Base-by-base conservation (phyloP, 2,113 vertebrate genomes). In the Zapornia atra region DNA sequence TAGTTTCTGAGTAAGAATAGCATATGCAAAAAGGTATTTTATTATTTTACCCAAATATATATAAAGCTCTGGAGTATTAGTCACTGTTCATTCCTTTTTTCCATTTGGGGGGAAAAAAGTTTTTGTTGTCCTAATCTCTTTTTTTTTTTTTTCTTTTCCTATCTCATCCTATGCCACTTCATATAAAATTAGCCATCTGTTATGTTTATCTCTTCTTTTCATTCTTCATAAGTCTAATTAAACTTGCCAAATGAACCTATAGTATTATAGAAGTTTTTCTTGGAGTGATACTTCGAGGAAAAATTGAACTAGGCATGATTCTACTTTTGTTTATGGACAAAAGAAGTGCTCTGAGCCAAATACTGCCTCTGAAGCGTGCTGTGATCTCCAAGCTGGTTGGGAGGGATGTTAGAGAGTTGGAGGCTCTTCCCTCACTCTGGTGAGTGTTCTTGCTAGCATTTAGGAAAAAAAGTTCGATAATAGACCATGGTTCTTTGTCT, bases 51-150 rank as follows among this genome's bases (percentile, higher is more conserved):
- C 86, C 69, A 21, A 46, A 59, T 53, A 89, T 93, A 86, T 81
- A 76, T 69, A 91, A 73, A n/a, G n/a, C 87, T 97, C 92, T 95
- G 88, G 94, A 96, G 91, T 85, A 44, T 92, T 96, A 88, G 77
- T 82, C 83, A 64, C 77, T 91, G 24, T 93, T 88, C 36, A 44
- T 92, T 91, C 63, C 75, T 94, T 81, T 54, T 94, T 78, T 38
- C 90, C 56, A 92, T 96, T 25, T 25, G 69, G 69, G 63, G 82
- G 78, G 75, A 79, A 88, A 82, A 82, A 95, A 96, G 20, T 34
- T 85, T 94, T 34, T 34, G 56, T 59, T 31, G 15, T 54, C 64
- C 65, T 82, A 64, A 84, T 94, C 48, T 91, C 86, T 93, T 92
- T 66, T n/a, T n/a, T 60, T 51, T 70, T 14, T 87, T 85, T 92